Conservation (phyloP, 2,113 vertebrate genomes). For the Coptodon bakossiorum region DNA sequence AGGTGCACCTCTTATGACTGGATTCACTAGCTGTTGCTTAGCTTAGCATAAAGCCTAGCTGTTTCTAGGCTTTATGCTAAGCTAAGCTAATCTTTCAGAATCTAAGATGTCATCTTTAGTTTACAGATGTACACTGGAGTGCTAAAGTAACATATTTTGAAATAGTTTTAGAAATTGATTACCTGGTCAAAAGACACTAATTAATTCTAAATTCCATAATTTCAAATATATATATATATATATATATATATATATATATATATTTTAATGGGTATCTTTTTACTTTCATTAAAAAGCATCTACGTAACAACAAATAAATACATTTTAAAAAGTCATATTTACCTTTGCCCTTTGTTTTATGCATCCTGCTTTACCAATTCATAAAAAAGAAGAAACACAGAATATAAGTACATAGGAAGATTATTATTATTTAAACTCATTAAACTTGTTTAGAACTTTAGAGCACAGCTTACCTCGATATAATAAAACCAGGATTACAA, state of each 20-base stretch:
- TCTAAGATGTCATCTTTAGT: neutral
- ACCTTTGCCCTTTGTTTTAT: neutral
- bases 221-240: neutral
- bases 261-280: rapidly evolving
- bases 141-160: neutral
- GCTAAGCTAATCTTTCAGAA: neutral
- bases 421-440: neutral
- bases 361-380: neutral
- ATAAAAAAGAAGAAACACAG: neutral
- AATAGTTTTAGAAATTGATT: neutral
- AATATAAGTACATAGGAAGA: neutral
- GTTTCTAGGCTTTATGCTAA: neutral
- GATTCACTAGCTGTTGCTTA: neutral
- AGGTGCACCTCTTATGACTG: neutral
- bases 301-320: neutral
- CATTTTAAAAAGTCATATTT: neutral
- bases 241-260: rapidly evolving
- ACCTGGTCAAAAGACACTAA: neutral
- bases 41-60: neutral
- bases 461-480: neutral
- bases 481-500: rapidly evolving
- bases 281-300: neutral
- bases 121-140: neutral
- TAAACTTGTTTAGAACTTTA: neutral
- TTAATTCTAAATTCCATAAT: rapidly evolving